Evolutionary conservation across 23 tunicate species (phyloP).

Genomic region (Trididemnum miniatum): DNA sequence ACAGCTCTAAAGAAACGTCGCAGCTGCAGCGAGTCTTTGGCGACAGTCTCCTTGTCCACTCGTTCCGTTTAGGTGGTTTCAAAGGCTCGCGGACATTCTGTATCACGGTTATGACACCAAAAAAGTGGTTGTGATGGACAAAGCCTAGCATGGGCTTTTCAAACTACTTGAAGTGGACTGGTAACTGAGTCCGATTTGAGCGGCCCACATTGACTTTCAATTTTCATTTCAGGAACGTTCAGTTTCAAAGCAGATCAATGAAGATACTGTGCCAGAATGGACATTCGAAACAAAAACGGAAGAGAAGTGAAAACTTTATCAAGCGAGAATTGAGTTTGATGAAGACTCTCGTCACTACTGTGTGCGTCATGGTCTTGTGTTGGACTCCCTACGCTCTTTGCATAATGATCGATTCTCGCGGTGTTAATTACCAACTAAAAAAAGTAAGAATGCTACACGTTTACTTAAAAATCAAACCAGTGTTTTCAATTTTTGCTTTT

Average conservation of each 20-base stretch:
- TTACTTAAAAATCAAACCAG: too few relatives aligned
- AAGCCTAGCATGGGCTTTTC: background rate
- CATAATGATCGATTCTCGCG: conserved; percentile 36
- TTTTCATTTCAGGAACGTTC: background rate
- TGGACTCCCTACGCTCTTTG: conserved; percentile 54
- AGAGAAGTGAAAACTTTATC: conserved; percentile 10
- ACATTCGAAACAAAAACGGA: background rate
- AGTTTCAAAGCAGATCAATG: conserved; percentile 5
- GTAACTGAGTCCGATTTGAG: too few relatives aligned
- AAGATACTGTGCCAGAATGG: background rate
- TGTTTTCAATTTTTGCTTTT: too few relatives aligned
- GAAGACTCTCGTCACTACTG: conserved; percentile 39
- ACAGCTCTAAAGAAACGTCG: too few relatives aligned
- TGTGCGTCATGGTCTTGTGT: conserved; percentile 35
- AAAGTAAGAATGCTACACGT: conserved; percentile 32
- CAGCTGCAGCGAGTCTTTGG: too few relatives aligned
- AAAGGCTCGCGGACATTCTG: too few relatives aligned
- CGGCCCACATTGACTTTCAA: too few relatives aligned
- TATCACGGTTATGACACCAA: too few relatives aligned
- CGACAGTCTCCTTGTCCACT: too few relatives aligned
- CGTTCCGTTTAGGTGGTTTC: too few relatives aligned
- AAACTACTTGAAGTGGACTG: background rate
- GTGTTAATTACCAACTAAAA: conserved; percentile 24
- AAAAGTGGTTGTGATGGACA: background rate
- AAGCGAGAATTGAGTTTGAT: conserved; percentile 32